These are phyloP conservation scores for Haemorhous mexicanus DNA, from an alignment of 2,113 vertebrate genomes.

Conservation along the genomic window DNA sequence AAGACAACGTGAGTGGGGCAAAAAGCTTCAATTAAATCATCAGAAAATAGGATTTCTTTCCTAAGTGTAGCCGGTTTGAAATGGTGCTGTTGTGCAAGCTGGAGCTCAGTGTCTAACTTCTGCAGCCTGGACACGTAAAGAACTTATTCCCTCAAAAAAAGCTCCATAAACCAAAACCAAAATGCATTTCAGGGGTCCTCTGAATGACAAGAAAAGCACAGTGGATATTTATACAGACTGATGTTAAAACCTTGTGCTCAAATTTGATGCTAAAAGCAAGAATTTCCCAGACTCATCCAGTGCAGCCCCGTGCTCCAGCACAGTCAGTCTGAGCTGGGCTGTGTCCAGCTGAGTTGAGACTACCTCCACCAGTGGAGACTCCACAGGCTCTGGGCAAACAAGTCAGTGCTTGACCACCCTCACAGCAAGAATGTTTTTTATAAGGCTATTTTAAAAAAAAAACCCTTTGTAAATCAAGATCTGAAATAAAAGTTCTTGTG, in stretches of 20 bases:
- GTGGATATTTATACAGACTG: background rate
- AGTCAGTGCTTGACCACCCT: background rate
- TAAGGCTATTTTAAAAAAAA: background rate
- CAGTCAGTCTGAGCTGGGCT: rapidly evolving
- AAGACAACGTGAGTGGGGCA: rapidly evolving
- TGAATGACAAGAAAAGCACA: background rate
- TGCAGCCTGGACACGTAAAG: background rate
- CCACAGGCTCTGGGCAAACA: background rate
- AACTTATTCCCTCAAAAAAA: background rate
- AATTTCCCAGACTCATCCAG: background rate
- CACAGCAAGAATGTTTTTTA: background rate
- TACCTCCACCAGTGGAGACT: background rate
- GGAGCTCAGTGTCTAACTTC: background rate
- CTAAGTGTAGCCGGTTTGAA: background rate
- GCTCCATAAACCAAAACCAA: rapidly evolving
- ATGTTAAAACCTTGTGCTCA: background rate
- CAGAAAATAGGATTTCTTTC: background rate
- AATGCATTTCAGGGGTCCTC: background rate
- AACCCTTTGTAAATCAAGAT: background rate
- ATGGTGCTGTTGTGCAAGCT: background rate
- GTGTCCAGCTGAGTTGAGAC: background rate
- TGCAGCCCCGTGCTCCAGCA: background rate
- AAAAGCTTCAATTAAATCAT: background rate
- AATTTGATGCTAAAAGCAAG: background rate
- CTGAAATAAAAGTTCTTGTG: background rate